These are phyloP conservation scores for Chamaedrilus cognettii DNA, from an alignment of 2,888 invertebrate species.

Conservation along the genomic window DNA sequence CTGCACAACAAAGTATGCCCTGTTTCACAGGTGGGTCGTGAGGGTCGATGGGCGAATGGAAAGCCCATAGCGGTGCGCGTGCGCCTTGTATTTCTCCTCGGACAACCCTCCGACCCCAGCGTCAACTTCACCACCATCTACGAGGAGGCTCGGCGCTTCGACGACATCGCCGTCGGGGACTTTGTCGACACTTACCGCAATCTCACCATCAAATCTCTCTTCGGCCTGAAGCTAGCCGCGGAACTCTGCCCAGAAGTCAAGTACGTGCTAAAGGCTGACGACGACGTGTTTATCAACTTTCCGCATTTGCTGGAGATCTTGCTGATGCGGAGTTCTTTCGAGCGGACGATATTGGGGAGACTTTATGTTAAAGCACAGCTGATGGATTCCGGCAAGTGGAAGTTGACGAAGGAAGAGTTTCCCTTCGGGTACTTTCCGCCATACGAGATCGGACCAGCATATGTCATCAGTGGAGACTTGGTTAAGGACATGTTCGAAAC, in stretches of 20 bases:
- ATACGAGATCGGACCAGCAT: conserved; percentile 36
- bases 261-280: conserved; percentile 38
- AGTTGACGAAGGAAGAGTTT: conserved; percentile 23
- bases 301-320: conserved; percentile 29
- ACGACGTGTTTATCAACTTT: conserved; percentile 39
- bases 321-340: conserved; percentile 4
- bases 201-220: conserved; percentile 40
- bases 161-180: conserved; percentile 35
- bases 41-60: no score
- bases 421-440: conserved; percentile 35
- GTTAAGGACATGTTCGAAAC: conserved; percentile 25
- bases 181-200: conserved; percentile 36
- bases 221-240: conserved; percentile 34
- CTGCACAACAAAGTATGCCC: not conserved
- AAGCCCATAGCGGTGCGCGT: no score
- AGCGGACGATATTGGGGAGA: conserved; percentile 33
- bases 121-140: conserved; percentile 18
- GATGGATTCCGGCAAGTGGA: conserved; percentile 33
- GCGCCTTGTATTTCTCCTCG: conserved; percentile 33
- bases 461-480: conserved; percentile 36
- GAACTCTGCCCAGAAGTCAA: conserved; percentile 31
- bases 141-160: conserved; percentile 21
- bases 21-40: conserved; percentile 1
- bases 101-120: conserved; percentile 23
- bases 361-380: conserved; percentile 27